Conservation (phyloP, 1,140 invertebrate genomes). For the Hyles vespertilio region DNA sequence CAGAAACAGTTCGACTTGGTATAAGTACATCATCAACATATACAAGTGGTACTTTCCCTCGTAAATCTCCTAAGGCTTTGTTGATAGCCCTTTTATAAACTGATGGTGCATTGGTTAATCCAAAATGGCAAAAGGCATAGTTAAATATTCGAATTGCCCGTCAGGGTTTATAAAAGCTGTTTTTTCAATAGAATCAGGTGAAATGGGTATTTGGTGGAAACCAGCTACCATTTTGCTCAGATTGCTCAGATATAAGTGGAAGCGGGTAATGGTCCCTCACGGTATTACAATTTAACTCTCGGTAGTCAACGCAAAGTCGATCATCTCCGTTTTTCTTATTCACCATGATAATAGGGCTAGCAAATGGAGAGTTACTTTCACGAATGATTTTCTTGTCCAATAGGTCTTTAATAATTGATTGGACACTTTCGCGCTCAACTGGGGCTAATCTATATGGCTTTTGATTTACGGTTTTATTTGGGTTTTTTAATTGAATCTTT, state of each 20-base stretch:
- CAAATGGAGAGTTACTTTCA: conserved; percentile 37
- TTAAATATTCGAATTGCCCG: conserved; percentile 23
- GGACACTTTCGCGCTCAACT: conserved; percentile 21
- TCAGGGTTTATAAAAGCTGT: conserved; percentile 60
- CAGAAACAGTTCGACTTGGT: no score
- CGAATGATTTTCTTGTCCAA: conserved; percentile 41
- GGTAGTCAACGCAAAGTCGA: conserved; percentile 26
- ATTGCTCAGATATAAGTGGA: conserved; percentile 21
- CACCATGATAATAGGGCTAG: conserved; percentile 28
- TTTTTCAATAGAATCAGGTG: no score
- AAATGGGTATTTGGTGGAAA: no score
- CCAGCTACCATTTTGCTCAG: conserved; percentile 6
- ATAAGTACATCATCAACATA: conserved; percentile 17
- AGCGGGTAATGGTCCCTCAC: conserved; percentile 20
- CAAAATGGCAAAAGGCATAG: conserved; percentile 24
- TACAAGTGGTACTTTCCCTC: conserved; percentile 8
- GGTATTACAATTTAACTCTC: conserved; percentile 12
- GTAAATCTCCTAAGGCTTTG: conserved; percentile 4
- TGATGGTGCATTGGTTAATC: conserved; percentile 20
- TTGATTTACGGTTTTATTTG: conserved; percentile 20
- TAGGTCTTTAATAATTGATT: neutral
- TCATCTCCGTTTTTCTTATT: conserved; percentile 27
- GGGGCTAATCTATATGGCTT: conserved; percentile 25
- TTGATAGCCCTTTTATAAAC: conserved; percentile 36
- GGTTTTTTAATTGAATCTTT: conserved; percentile 19